Conservation (phyloP, 53 echinoderm and acorn worm species). For the Astropecten irregularis region DNA sequence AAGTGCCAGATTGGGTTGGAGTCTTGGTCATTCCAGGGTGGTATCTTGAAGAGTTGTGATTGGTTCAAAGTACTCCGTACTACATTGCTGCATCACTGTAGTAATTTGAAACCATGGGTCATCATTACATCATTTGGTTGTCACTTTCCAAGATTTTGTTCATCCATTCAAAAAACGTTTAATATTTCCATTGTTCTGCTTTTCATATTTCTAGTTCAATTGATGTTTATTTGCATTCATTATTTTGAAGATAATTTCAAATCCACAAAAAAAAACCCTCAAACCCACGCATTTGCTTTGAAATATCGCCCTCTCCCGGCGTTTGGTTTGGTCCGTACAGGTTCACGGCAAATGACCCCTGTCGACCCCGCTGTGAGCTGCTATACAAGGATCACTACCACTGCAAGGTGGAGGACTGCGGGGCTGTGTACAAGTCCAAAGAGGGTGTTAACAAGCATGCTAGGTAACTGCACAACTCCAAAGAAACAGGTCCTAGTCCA, state of each 20-base stretch:
- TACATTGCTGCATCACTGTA: too few species aligned
- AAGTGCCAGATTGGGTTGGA: too few species aligned
- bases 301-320: neutral
- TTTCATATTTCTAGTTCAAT: neutral
- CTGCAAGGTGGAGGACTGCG: constrained; percentile 88
- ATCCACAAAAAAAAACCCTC: neutral
- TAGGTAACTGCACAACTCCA: constrained; percentile 52
- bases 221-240: neutral
- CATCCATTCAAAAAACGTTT: too few species aligned
- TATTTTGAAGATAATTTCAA: neutral
- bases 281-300: constrained; percentile 25
- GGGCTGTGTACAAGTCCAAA: constrained; percentile 89
- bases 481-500: neutral
- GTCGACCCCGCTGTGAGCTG: constrained; percentile 90
- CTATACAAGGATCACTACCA: constrained; percentile 99
- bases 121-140: too few species aligned
- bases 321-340: constrained; percentile 65
- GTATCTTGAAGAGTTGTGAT: too few species aligned
- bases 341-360: constrained; percentile 99
- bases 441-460: constrained; percentile 99
- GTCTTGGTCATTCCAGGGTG: too few species aligned
- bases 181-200: neutral
- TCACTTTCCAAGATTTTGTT: too few species aligned
- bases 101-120: too few species aligned
- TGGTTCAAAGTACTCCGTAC: too few species aligned